A percentile compares a stretch with the other conserved stretches of the same genome.
Conservation (phyloP, 2,797 vertebrate genomes). For the Cottoperca gobio region DNA sequence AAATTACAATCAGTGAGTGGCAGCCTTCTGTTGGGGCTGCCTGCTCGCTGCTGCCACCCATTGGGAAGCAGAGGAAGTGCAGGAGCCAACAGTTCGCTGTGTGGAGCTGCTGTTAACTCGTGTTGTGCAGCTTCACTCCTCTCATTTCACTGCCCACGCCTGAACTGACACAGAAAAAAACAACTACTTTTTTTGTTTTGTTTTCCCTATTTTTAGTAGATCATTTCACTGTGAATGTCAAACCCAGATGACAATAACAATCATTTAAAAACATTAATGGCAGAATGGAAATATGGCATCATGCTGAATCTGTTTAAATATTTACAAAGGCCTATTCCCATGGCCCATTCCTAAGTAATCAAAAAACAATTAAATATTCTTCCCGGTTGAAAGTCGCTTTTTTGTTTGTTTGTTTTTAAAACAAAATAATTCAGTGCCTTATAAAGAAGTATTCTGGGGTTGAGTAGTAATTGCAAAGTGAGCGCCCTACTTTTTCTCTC, state of each 20-base stretch:
- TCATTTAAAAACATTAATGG: slow-evolving; percentile 83
- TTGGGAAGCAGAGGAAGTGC: slow-evolving; percentile 74
- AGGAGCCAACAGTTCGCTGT: not conserved
- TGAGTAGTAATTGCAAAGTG: slow-evolving; percentile 83
- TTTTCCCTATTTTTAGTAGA: slow-evolving; percentile 64
- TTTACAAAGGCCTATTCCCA: slow-evolving; percentile 88
- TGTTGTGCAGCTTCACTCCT: slow-evolving; percentile 6
- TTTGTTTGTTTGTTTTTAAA: slow-evolving; percentile 87
- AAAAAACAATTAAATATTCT: slow-evolving; percentile 91
- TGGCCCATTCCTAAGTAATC: slow-evolving; percentile 86
- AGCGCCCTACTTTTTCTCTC: slow-evolving; percentile 83
- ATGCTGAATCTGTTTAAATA: slow-evolving; percentile 88
- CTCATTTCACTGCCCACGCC: slow-evolving; percentile 58
- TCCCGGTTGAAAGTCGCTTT: slow-evolving; percentile 83
- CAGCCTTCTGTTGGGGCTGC: slow-evolving; percentile 86
- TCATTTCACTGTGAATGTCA: slow-evolving; percentile 74
- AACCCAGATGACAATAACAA: slow-evolving; percentile 82
- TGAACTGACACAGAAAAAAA: slow-evolving; percentile 58
- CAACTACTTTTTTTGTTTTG: slow-evolving; percentile 54
- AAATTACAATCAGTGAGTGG: slow-evolving; percentile 94
- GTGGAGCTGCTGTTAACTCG: slow-evolving; percentile 11
- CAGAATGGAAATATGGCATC: slow-evolving; percentile 85
- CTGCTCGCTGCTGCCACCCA: slow-evolving; percentile 89
- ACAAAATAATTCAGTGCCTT: slow-evolving; percentile 86
- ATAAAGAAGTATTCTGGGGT: slow-evolving; percentile 82